These are phyloP conservation scores for Muschampia plurimacula DNA, from an alignment of 2,888 invertebrate species.

Conservation along the genomic window DNA sequence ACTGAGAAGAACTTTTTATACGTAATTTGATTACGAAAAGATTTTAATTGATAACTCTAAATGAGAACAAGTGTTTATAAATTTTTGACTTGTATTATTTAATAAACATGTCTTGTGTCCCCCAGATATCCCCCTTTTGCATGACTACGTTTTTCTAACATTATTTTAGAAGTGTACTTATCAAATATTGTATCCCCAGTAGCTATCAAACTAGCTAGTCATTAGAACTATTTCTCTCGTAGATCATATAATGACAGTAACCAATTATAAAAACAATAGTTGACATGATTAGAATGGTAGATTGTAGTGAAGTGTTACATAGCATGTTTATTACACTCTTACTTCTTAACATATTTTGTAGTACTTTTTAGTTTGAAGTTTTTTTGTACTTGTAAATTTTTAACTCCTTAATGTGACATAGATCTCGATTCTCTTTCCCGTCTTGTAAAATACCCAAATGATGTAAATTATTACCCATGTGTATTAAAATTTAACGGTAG, in stretches of 20 bases:
- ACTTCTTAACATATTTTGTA: conserved; percentile 19
- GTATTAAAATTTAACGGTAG: not conserved
- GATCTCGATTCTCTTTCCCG: not conserved
- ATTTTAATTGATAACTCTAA: not conserved
- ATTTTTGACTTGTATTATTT: not conserved
- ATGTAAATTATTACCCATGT: not conserved
- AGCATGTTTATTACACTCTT: conserved; percentile 24
- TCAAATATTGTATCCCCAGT: conserved; percentile 25
- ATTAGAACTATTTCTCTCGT: conserved; percentile 23
- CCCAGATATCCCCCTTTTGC: conserved; percentile 26
- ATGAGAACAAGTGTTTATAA: not conserved
- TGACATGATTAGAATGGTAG: conserved; percentile 29
- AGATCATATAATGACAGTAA: conserved; percentile 15
- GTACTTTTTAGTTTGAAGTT: not conserved
- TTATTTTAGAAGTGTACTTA: conserved; percentile 26
- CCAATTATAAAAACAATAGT: conserved; percentile 3
- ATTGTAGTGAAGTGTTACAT: conserved; percentile 27
- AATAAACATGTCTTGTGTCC: conserved; percentile 8
- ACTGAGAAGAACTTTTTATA: not conserved
- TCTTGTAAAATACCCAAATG: not conserved
- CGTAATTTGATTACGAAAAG: not conserved
- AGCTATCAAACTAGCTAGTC: conserved; percentile 25
- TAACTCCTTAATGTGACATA: not conserved
- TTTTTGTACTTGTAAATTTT: not conserved
- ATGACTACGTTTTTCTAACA: conserved; percentile 24